These are phyloP conservation scores for Plagodis pulveraria DNA, from an alignment of 2,888 invertebrate species.

Conservation along the genomic window DNA sequence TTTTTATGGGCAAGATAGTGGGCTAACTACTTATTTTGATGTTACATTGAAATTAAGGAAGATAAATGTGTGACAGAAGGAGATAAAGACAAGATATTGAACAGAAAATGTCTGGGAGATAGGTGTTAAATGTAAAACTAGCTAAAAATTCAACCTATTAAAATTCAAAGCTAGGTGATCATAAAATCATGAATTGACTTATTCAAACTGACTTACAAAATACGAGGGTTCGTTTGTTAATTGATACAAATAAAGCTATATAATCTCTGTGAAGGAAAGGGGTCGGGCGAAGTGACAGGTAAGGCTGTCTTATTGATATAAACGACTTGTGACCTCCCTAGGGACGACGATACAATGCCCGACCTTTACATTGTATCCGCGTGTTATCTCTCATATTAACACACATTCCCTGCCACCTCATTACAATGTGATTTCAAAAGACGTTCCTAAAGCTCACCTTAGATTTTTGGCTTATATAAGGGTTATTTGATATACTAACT, in stretches of 20 bases:
- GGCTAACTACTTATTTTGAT: no score
- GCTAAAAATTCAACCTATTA: no score
- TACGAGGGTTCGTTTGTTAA: conserved; percentile 17
- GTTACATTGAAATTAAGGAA: no score
- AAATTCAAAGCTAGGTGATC: no score
- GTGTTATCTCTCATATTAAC: conserved; percentile 32
- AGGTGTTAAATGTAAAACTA: no score
- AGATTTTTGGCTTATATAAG: conserved; percentile 14
- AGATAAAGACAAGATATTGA: no score
- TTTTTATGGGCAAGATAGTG: no score
- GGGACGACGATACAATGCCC: conserved; percentile 35
- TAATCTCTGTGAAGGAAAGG: conserved; percentile 53
- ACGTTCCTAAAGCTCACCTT: conserved; percentile 7
- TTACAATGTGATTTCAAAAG: conserved; percentile 23
- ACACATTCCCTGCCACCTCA: conserved; percentile 23
- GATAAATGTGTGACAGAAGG: no score
- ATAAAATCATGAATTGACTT: background rate
- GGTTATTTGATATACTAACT: background rate
- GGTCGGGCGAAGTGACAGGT: conserved; percentile 52
- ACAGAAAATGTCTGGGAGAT: no score
- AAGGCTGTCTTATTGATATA: conserved; percentile 64
- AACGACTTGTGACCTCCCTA: conserved; percentile 59
- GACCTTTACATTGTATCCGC: conserved; percentile 30
- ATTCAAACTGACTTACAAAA: conserved; percentile 7
- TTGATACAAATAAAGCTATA: conserved; percentile 55